Base-by-base conservation (phyloP, 1,140 invertebrate species). In the Anadara kagoshimensis region DNA sequence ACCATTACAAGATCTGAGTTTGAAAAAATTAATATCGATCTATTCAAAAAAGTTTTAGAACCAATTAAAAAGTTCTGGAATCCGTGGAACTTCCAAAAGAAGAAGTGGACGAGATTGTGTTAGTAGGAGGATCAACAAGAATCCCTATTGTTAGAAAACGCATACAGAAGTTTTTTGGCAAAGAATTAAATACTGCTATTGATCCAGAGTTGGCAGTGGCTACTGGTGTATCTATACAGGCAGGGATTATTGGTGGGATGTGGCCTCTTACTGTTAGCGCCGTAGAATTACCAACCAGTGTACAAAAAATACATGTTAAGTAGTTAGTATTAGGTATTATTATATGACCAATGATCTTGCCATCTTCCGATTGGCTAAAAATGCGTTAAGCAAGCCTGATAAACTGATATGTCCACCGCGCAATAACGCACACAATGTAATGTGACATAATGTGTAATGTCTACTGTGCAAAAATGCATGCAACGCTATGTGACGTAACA, bases 1-100 rank as follows among this genome's bases (percentile, higher is more conserved):
- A 59, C 61, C 45, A 81, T 89, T 11, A 77, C 83, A 18, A 78
- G 90, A 67, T 57, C 69, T 11, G 76, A 84, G 67, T 91, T 91
- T 83, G 90, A 91, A 79, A 76, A 87, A 53, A 53, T 91, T 11
- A 91, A 91, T 74, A 72, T 76, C 45, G 88, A 90, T 78, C 78
- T 91, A 16, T 90, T 91, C 74, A 73, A 82, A 18, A 89, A 87
- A 71, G 83, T 88, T 22, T 63, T 89, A 51, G 81, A 86, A 56
- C 87, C 87, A n/a, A 84, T 89, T 11, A 56, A 63, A 80, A 65
- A 47, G 86, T 87, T 26, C 91, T 99, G 75, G 96, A 99, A 90
- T 97, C 98, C 90, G 96, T 97, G 45, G 97, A 99, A 67, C 47
- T 88, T 45, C 66, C 57, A 12, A 80, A 43, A 73, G 76, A 83